Evolutionary conservation across 2,113 vertebrate species (phyloP).

Genomic region (Talpa occidentalis): DNA sequence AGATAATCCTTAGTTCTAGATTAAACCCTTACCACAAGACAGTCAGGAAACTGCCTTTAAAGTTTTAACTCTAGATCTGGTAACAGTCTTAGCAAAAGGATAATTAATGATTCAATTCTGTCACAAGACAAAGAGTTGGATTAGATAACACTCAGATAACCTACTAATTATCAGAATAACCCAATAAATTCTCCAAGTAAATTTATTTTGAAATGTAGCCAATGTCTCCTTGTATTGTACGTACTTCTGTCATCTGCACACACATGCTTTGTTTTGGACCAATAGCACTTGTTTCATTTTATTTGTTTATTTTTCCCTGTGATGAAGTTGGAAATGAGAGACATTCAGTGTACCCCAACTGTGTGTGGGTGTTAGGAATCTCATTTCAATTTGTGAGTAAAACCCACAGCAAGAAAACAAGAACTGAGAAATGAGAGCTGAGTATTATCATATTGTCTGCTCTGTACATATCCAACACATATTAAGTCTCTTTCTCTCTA

Average conservation of each 20-base stretch:
- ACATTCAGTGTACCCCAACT: neutral
- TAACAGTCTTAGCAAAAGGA: neutral
- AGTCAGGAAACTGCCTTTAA: neutral
- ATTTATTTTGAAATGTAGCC: neutral
- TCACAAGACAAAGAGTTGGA: neutral
- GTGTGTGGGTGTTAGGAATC: neutral
- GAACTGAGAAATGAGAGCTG: neutral
- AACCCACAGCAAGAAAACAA: slow-evolving; percentile 40
- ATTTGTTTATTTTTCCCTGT: slow-evolving; percentile 9
- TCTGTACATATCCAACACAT: neutral
- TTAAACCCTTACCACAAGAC: neutral
- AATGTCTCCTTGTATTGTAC: neutral
- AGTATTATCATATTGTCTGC: slow-evolving; percentile 34
- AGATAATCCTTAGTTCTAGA: neutral
- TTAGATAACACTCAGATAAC: neutral
- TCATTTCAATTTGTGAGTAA: slow-evolving; percentile 52
- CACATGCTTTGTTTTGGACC: neutral
- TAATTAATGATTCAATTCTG: neutral
- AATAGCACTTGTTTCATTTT: neutral
- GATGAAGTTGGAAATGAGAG: slow-evolving; percentile 6
- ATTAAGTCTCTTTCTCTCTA: neutral
- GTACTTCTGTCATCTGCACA: neutral
- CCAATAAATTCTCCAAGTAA: neutral
- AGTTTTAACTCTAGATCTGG: neutral
- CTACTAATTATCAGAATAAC: neutral